Evolutionary conservation across 2,113 vertebrate species (phyloP).

Genomic region (Brienomyrus longianalis): DNA sequence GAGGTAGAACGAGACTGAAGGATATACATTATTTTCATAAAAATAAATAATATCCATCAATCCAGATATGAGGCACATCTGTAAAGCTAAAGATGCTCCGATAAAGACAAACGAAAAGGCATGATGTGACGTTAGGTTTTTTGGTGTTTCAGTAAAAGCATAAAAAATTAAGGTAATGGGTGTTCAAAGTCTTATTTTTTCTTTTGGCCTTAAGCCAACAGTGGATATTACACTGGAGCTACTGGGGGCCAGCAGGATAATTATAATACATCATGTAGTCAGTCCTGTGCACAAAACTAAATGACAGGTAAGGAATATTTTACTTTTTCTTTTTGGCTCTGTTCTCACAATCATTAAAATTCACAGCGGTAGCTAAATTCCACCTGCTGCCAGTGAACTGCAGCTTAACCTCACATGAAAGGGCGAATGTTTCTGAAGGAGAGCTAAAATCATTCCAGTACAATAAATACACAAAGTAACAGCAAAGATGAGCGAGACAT

Average conservation of each 20-base stretch:
- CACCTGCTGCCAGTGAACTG: background rate
- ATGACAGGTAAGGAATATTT: background rate
- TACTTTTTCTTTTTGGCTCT: background rate
- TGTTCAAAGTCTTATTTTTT: background rate
- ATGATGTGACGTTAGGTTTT: background rate
- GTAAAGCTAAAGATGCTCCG: background rate
- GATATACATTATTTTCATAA: background rate
- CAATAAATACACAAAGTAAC: background rate
- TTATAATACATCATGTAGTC: background rate
- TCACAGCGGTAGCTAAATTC: background rate
- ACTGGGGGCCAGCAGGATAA: background rate
- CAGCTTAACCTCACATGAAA: background rate
- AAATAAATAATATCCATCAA: background rate
- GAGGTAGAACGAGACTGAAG: slow-evolving; percentile 5
- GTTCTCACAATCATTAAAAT: background rate
- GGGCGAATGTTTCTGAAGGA: background rate
- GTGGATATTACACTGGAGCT: background rate
- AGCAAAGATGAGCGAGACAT: background rate
- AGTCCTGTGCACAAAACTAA: background rate
- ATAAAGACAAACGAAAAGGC: background rate
- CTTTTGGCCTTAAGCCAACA: background rate
- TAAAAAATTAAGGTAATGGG: background rate
- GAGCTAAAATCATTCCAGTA: background rate
- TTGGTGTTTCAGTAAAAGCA: background rate
- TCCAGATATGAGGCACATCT: background rate